Conservation (phyloP, 2,797 vertebrate genomes). For the Ctenochaetus hawaiiensis region DNA sequence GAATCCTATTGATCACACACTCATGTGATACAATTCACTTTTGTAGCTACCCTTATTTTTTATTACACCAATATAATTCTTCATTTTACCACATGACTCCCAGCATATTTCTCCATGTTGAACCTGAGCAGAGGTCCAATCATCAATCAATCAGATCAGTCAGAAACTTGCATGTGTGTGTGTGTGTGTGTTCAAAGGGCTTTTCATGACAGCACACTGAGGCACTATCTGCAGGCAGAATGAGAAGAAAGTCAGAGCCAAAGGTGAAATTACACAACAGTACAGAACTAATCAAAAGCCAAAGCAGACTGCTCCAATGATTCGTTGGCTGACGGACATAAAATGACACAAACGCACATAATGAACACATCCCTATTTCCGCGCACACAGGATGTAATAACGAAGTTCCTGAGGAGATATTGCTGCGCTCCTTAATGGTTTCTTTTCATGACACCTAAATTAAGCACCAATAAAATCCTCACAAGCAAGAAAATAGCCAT, state of each 20-base stretch:
- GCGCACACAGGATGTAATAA: constrained; percentile 5
- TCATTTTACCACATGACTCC: background rate
- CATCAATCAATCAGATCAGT: too few relatives aligned
- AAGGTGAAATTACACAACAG: background rate
- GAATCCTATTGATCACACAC: too few relatives aligned
- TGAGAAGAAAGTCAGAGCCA: background rate
- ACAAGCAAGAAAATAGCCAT: constrained; percentile 6
- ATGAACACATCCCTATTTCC: constrained; percentile 1
- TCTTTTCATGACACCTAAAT: constrained; percentile 25
- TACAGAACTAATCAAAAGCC: background rate
- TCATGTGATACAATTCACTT: too few relatives aligned
- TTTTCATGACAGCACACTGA: background rate
- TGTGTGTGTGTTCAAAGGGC: background rate
- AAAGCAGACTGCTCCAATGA: background rate
- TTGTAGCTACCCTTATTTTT: too few relatives aligned
- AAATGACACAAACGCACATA: background rate
- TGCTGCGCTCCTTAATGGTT: constrained; percentile 15
- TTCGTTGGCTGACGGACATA: background rate
- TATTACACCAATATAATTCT: too few relatives aligned
- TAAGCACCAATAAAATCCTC: constrained; percentile 13
- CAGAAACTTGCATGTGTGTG: background rate
- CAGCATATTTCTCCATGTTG: background rate
- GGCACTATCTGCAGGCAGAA: background rate
- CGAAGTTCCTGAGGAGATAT: background rate
- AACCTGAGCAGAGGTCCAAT: background rate